Conservation (phyloP, 2,797 vertebrate genomes). For the Dryobates pubescens region DNA sequence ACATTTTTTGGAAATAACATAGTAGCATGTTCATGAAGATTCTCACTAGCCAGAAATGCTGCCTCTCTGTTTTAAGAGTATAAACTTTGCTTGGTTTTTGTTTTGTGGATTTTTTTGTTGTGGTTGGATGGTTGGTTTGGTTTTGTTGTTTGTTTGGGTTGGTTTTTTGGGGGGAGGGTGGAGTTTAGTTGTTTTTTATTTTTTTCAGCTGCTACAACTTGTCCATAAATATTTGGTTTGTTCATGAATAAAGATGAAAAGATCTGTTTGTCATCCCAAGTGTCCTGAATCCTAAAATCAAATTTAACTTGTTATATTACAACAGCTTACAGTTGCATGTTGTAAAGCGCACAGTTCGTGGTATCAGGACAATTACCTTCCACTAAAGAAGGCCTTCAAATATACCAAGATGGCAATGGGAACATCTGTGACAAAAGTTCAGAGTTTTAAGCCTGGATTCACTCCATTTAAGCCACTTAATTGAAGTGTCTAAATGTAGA, state of each 20-base stretch:
- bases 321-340: not conserved
- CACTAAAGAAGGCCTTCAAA: not conserved
- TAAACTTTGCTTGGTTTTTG: not conserved
- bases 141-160: no score
- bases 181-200: not conserved
- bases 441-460: not conserved
- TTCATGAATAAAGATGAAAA: not conserved
- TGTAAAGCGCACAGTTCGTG: not conserved
- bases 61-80: not conserved
- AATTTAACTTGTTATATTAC: not conserved
- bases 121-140: not conserved
- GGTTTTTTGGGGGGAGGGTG: no score
- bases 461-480: not conserved
- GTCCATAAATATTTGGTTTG: not conserved
- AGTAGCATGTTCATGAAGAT: not conserved
- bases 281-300: not conserved
- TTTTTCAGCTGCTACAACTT: not conserved
- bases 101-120: no score
- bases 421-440: not conserved
- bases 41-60: not conserved
- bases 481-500: not conserved
- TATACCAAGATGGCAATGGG: not conserved
- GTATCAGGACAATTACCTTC: not conserved
- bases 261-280: not conserved
- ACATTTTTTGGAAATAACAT: not conserved